Evolutionary conservation across 2,888 invertebrate species (phyloP).

Genomic region (Barypeithes pellucidus): DNA sequence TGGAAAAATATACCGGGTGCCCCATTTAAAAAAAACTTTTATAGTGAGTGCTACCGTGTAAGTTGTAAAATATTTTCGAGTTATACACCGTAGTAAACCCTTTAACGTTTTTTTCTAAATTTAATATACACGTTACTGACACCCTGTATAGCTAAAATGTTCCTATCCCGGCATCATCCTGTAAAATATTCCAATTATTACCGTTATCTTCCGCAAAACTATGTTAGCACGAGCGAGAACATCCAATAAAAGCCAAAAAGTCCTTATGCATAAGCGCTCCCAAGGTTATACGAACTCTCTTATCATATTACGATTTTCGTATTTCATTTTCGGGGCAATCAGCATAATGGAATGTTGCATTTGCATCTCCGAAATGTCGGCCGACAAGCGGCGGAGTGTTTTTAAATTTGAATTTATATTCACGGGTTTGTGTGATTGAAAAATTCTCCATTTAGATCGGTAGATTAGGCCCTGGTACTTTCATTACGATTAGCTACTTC

Average conservation of each 20-base stretch:
- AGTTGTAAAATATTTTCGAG: too few relatives aligned
- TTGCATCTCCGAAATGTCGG: conserved; percentile 33
- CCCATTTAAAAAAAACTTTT: too few relatives aligned
- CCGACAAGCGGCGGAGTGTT: conserved; percentile 14
- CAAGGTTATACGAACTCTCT: conserved; percentile 12
- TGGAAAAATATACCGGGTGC: too few relatives aligned
- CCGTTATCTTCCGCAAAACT: neutral
- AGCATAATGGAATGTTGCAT: conserved; percentile 53
- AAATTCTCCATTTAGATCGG: conserved; percentile 8
- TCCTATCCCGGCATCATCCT: too few relatives aligned
- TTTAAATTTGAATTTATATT: conserved; percentile 28
- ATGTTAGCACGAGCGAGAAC: conserved; percentile 7
- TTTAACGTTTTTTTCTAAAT: too few relatives aligned
- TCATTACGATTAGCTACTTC: too few relatives aligned
- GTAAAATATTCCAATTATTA: neutral
- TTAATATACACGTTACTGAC: too few relatives aligned
- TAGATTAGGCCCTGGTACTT: too few relatives aligned
- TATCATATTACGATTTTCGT: conserved; percentile 31
- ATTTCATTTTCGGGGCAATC: conserved; percentile 40
- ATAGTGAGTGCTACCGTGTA: too few relatives aligned
- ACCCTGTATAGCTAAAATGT: too few relatives aligned
- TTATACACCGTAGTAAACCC: too few relatives aligned
- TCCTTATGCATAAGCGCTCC: conserved; percentile 13
- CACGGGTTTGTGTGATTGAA: conserved; percentile 14
- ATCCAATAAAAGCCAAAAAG: conserved; percentile 15